Conservation (phyloP, 2,888 invertebrate genomes). For the Lepidocyrtinus sp. region DNA sequence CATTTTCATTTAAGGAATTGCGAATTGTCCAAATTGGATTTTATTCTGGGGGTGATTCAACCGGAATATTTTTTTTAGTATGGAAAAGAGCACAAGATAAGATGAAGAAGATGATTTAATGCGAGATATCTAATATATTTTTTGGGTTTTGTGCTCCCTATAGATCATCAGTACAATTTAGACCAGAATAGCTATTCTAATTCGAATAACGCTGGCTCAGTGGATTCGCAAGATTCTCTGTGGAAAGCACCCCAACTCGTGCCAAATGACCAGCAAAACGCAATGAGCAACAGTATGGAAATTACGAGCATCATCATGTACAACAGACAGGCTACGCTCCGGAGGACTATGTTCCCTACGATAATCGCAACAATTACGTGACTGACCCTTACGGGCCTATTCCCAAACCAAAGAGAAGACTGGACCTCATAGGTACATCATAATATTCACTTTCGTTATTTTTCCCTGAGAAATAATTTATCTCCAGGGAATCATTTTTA, state of each 20-base stretch:
- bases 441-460: neutral
- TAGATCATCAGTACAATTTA: slow-evolving; percentile 76
- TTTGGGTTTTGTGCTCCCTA: neutral
- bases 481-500: slow-evolving; percentile 22
- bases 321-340: slow-evolving; percentile 61
- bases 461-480: neutral
- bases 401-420: slow-evolving; percentile 90
- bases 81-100: too few species aligned
- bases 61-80: too few species aligned
- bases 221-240: slow-evolving; percentile 93
- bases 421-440: slow-evolving; percentile 87
- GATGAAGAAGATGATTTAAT: slow-evolving; percentile 18
- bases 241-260: slow-evolving; percentile 78
- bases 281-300: slow-evolving; percentile 57
- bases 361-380: slow-evolving; percentile 70
- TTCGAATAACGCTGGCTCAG: slow-evolving; percentile 95
- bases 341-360: slow-evolving; percentile 69
- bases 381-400: slow-evolving; percentile 89
- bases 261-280: slow-evolving; percentile 63
- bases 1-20: too few species aligned
- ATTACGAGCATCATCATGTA: slow-evolving; percentile 69
- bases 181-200: slow-evolving; percentile 91
- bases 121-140: neutral
- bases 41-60: slow-evolving; percentile 51
- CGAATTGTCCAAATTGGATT: slow-evolving; percentile 48